Evolutionary conservation across 2,888 invertebrate genomes (phyloP), one percentile per base, ranked within the genome.

Genomic region (Acleris holmiana): DNA sequence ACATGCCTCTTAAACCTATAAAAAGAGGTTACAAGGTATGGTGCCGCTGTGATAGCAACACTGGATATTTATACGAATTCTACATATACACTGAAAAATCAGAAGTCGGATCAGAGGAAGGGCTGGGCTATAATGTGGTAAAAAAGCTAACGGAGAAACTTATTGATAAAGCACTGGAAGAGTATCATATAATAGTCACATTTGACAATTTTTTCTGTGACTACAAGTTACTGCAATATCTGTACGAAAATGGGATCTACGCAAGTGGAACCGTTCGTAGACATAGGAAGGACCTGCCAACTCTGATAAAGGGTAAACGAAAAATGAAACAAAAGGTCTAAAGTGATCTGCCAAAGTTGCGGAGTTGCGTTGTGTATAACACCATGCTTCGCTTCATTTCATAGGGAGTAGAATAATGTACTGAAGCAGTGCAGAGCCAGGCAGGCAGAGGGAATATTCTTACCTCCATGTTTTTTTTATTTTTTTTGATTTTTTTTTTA

Each of bases 291-390:
- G 35, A 51, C 17, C 35, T 60, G 56, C 62, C 53, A 63, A 54
- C 49, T 57, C 49, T 44, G 44, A 54, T 29, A 63, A 56, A 61
- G 48, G n/a, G n/a, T n/a, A n/a, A n/a, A n/a, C n/a, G n/a, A n/a
- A n/a, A n/a, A n/a, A n/a, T n/a, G n/a, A n/a, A 57, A 50, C 29
- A 49, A 60, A 23, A n/a, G n/a, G n/a, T n/a, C n/a, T n/a, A n/a
- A n/a, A n/a, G n/a, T n/a, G n/a, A n/a, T n/a, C n/a, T n/a, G n/a
- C n/a, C n/a, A n/a, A n/a, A n/a, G n/a, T n/a, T n/a, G n/a, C n/a
- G n/a, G n/a, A n/a, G n/a, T n/a, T n/a, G n/a, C n/a, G n/a, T n/a
- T n/a, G n/a, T n/a, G n/a, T n/a, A n/a, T n/a, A n/a, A n/a, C n/a
- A n/a, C n/a, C n/a, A n/a, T n/a, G n/a, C n/a, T n/a, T n/a, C n/a